phyloP scores from a whole-genome alignment of 2,888 invertebrate genomes.

The Philereme vetulata region DNA sequence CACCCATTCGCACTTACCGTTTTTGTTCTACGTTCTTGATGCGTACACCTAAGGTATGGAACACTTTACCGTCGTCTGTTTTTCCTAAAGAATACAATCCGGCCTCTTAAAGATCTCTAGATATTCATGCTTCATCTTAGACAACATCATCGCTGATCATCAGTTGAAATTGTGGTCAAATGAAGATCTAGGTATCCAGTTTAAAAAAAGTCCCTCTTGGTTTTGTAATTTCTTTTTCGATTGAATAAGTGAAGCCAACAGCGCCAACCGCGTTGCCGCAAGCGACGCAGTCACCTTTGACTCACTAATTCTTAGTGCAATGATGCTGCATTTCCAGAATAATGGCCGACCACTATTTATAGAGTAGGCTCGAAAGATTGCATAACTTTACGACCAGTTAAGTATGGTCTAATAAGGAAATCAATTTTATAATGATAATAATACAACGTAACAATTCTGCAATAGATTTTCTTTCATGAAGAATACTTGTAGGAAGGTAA shows the following conservation, averaged over 20 bases:
- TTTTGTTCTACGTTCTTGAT: too few relatives aligned
- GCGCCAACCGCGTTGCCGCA: slow-evolving; percentile 25
- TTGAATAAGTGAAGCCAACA: slow-evolving; percentile 19
- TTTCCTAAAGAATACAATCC: too few relatives aligned
- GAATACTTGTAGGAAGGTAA: neutral
- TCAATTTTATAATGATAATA: slow-evolving; percentile 21
- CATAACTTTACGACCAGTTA: slow-evolving; percentile 13
- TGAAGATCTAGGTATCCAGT: too few relatives aligned
- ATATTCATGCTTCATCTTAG: too few relatives aligned
- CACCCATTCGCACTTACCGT: too few relatives aligned
- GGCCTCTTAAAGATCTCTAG: too few relatives aligned
- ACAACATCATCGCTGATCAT: too few relatives aligned
- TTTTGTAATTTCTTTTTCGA: slow-evolving; percentile 20
- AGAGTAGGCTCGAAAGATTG: slow-evolving; percentile 19
- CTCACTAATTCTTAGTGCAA: slow-evolving; percentile 44
- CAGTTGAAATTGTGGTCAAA: too few relatives aligned
- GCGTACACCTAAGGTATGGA: too few relatives aligned
- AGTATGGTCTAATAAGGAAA: slow-evolving; percentile 21
- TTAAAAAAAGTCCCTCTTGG: neutral
- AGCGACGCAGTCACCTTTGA: slow-evolving; percentile 51
- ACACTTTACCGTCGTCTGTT: too few relatives aligned
- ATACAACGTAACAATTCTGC: slow-evolving; percentile 7
- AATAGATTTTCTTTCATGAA: neutral
- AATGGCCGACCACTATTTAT: slow-evolving; percentile 20
- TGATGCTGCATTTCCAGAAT: slow-evolving; percentile 41